Base-by-base conservation (phyloP, 2,797 vertebrate genomes). In the Heliangelus exortis region DNA sequence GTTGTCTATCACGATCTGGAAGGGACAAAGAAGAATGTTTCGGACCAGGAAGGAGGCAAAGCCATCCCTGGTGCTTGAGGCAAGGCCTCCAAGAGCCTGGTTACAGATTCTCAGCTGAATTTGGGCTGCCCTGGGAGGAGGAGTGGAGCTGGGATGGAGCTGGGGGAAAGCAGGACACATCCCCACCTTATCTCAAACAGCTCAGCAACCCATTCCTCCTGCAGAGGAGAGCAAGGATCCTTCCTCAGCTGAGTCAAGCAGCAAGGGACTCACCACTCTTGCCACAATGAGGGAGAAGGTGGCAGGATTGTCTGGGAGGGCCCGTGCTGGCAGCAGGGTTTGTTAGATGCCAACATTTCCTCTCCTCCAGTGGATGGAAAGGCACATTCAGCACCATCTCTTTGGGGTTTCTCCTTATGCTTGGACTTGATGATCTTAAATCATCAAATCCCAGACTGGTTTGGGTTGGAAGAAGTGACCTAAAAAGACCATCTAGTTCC, bases 1-100 rank as follows among this genome's bases (percentile, higher is more conserved):
- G 2, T 98, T 98, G 77, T 99, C 99, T 80, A 99, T 98, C 51
- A 99, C 98, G 62, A 99, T 99, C 99, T 99, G 96, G 25, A 92
- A 68, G 57, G 61, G 63, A 11, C 45, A 96, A 48, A 77, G 74
- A 17, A 67, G 34, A 82, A 8, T 2, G 6, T 45, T 72, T 87
- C 62, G 87, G 74, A 33, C 2, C 0, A 0, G 54, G 51, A 90
- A 78, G 69, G 77, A 39, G 0, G 5, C 2, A 3, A 45, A 66
- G 17, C 41, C 2, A 1, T 36, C 8, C 7, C 47, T 3, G 1
- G 5, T 0, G n/a, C 36, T 85, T 54, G 12, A 2, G 2, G 63
- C 26, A 14, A 54, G 18, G 59, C 12, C 43, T 58, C 29, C 11
- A 1, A n/a, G 73, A 83, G 80, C 48, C 45, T 26, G 65, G 39